Base-by-base conservation (phyloP, 2,888 invertebrate genomes). In the Apamea monoglypha region DNA sequence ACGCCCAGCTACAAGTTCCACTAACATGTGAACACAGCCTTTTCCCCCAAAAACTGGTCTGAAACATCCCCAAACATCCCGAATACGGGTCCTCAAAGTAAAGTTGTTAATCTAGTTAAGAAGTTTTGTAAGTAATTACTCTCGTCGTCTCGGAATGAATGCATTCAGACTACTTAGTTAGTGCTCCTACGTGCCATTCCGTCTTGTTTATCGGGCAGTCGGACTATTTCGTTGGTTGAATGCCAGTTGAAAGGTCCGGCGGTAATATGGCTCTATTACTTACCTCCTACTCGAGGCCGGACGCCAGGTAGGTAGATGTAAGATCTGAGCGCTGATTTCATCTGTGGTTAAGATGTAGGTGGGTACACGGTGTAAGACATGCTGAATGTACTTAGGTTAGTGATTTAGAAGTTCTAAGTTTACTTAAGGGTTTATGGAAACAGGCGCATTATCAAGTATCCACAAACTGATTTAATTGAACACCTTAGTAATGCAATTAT, bases 61-160 rank as follows among this genome's bases (percentile, higher is more conserved):
- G 75, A 79, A 86, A 76, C 74, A 74, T 69, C 71, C 53, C 72
- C 53, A 14, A 87, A 80, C 56, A 63, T 69, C 69, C 73, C 66
- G 16, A 78, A 85, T 76, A 88, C 66, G 82, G 74, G 77, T 74
- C 74, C 66, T 71, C 40, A 66, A 83, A 81, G 75, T 82, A 66
- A 81, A 83, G 77, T 86, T 85, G 79, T 82, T 88, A 84, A 88
- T 89, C 82, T 85, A 81, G 84, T 88, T 88, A 80, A 77, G 83
- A 83, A 89, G 83, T 90, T 89, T 75, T 71, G 78, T 80, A 83
- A 85, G 87, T 87, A 89, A 82, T 82, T 84, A 86, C 80, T 82
- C 80, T 78, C 78, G 90, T 90, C 77, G 80, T 76, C 82, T 80
- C 72, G 53, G 73, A 84, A 87, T 84, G 82, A 84, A 82, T 83